These are phyloP conservation scores for Mionectes olivaceus DNA, from an alignment of 2,797 vertebrate genomes.

Conservation along the genomic window DNA sequence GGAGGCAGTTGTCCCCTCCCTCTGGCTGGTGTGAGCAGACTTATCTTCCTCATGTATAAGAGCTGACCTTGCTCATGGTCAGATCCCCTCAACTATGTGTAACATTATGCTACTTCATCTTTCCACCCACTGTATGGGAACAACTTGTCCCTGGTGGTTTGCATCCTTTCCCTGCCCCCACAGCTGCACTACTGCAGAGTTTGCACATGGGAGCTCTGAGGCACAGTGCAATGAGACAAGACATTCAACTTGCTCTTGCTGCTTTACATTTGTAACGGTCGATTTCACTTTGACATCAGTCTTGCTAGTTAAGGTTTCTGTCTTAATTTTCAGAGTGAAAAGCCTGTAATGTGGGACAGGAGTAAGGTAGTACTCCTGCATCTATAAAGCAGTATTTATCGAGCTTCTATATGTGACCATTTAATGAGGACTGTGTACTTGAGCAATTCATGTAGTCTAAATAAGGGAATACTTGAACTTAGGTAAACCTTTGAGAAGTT, in stretches of 20 bases:
- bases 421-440: neutral
- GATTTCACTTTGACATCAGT: neutral
- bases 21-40: neutral
- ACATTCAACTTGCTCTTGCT: neutral
- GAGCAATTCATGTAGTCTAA: neutral
- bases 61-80: neutral
- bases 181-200: neutral
- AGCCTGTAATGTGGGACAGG: neutral
- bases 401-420: neutral
- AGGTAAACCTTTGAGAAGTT: neutral
- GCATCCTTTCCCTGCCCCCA: rapidly evolving
- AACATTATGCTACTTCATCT: rapidly evolving
- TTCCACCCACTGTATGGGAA: rapidly evolving
- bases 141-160: neutral
- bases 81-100: neutral
- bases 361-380: neutral
- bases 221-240: neutral
- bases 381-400: neutral
- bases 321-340: neutral
- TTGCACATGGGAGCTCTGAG: rapidly evolving
- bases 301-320: neutral
- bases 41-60: neutral
- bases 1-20: neutral
- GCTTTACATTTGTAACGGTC: neutral
- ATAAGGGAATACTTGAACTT: neutral